phyloP scores from a whole-genome alignment of 1,140 invertebrate genomes.

The Kradibia gibbosae region DNA sequence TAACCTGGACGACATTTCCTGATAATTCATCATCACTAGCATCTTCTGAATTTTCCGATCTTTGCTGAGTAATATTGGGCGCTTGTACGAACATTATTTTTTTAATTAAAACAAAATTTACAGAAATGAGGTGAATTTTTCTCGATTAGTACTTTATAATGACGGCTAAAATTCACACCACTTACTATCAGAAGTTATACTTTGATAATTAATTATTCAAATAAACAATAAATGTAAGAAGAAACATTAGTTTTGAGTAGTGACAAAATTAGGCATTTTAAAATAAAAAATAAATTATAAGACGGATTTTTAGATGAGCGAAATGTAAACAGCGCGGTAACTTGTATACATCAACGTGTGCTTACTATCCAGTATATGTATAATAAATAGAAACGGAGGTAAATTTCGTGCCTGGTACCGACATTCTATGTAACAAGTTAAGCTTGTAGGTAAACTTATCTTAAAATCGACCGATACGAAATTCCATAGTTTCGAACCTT shows the following conservation, averaged over 20 bases:
- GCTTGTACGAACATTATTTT: constrained; percentile 69
- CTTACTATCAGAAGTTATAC: not conserved
- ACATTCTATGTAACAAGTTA: not conserved
- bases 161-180: not conserved
- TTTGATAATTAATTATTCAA: not conserved
- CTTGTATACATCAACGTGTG: not conserved
- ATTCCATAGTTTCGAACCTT: constrained; percentile 13
- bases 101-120: constrained; percentile 30
- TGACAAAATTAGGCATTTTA: not conserved
- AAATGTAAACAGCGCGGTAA: not conserved
- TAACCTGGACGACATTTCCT: constrained; percentile 67
- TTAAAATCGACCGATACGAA: constrained; percentile 6
- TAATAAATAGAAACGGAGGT: not conserved
- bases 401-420: constrained; percentile 39
- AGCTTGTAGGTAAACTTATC: constrained; percentile 9
- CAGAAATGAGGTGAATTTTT: not conserved
- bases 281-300: not conserved
- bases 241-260: not conserved
- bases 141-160: not conserved
- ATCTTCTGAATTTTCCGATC: constrained; percentile 63
- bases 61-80: constrained; percentile 54
- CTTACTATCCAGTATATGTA: not conserved
- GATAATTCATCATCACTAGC: constrained; percentile 63
- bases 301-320: not conserved
- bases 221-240: not conserved